Evolutionary conservation across 2,113 vertebrate species (phyloP).

Genomic region (Mixornis gularis): DNA sequence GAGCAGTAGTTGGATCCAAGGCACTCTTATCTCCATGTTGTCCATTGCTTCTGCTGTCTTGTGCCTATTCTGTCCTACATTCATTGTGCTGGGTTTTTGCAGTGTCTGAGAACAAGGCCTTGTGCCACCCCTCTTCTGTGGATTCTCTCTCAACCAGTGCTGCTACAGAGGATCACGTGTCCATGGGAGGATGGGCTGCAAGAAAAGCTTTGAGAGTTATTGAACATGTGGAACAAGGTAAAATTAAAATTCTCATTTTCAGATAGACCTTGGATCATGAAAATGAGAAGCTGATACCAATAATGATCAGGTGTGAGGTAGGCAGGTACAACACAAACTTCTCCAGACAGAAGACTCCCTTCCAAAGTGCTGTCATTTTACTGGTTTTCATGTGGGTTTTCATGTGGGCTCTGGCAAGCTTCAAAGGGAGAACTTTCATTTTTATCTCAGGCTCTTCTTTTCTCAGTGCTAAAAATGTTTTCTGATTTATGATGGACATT

Average conservation of each 20-base stretch:
- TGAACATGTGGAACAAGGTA: conserved; percentile 96
- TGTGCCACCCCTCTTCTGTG: conserved; percentile 96
- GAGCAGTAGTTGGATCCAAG: not conserved
- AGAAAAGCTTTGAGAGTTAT: conserved; percentile 92
- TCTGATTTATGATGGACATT: not conserved
- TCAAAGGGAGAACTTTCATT: not conserved
- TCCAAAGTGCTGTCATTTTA: not conserved
- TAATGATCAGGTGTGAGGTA: not conserved
- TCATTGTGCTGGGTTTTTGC: conserved; percentile 48
- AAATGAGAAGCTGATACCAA: not conserved
- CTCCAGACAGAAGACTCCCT: not conserved
- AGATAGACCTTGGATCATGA: not conserved
- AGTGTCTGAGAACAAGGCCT: conserved; percentile 97
- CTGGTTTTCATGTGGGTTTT: not conserved
- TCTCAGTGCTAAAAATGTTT: not conserved
- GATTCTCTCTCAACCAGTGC: conserved; percentile 97
- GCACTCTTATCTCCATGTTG: not conserved
- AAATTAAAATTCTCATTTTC: not conserved
- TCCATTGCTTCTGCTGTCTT: not conserved
- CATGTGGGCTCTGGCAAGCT: not conserved
- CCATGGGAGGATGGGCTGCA: conserved; percentile 99
- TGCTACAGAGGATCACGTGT: conserved; percentile 95
- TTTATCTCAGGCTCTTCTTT: not conserved
- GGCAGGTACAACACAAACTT: not conserved
- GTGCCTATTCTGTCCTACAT: not conserved